Conservation (phyloP, 2,888 invertebrate genomes). For the Chrysotoxum bicinctum region DNA sequence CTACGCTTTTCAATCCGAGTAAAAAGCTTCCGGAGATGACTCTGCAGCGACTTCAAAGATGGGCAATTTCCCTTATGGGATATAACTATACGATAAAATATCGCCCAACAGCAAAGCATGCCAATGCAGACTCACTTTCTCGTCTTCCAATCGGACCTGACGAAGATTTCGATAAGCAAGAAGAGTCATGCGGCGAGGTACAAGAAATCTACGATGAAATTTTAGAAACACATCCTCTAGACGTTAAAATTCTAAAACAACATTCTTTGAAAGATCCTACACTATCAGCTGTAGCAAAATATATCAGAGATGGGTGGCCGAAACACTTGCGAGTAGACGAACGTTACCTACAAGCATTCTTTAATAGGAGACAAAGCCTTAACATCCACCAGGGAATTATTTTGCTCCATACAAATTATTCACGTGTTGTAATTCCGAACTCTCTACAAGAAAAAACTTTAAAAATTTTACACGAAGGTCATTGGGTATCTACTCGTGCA, state of each 20-base stretch:
- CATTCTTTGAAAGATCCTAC: too few relatives aligned
- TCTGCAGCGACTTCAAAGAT: constrained; percentile 1
- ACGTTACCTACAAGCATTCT: neutral
- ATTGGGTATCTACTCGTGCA: neutral
- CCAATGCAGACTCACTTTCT: too few relatives aligned
- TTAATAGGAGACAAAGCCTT: neutral
- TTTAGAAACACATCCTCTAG: too few relatives aligned
- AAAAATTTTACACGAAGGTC: neutral
- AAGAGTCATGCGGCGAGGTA: neutral
- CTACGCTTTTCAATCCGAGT: neutral
- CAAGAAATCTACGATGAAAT: neutral
- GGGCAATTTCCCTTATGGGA: neutral
- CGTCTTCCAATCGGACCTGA: too few relatives aligned
- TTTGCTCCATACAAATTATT: neutral
- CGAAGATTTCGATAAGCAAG: too few relatives aligned
- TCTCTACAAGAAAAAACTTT: neutral
- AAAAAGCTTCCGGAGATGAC: constrained; percentile 2
- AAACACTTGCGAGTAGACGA: neutral
- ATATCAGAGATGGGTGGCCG: neutral
- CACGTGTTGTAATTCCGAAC: neutral
- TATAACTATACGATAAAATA: neutral
- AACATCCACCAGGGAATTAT: neutral
- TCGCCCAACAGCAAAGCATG: constrained; percentile 2
- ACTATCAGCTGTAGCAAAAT: neutral
- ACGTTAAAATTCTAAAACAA: too few relatives aligned